Evolutionary conservation across 1,140 invertebrate genomes (phyloP), one percentile per base, ranked within the genome.

Genomic region (Orchesella cincta): DNA sequence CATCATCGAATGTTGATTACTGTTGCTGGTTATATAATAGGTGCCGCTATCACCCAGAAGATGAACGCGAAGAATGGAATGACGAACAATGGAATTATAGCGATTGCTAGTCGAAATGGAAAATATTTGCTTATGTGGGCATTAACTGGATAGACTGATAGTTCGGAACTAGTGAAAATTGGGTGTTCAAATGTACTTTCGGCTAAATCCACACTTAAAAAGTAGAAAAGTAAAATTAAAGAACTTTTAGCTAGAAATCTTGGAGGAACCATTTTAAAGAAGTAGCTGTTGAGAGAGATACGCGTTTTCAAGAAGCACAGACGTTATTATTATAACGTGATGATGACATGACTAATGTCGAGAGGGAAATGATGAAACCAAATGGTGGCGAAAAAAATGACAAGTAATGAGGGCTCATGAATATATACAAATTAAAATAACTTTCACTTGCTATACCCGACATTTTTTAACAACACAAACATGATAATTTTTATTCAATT

Each of bases 401-500:
- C n/a, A n/a, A n/a, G n/a, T n/a, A n/a, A n/a, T n/a, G n/a, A n/a
- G n/a, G n/a, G n/a, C n/a, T n/a, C n/a, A n/a, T n/a, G n/a, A n/a
- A n/a, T n/a, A n/a, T n/a, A n/a, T n/a, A n/a, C n/a, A n/a, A n/a
- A n/a, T 46, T 46, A 12, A 20, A 46, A 46, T 12, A 46, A 46
- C 54, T 57, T 57, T 57, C n/a, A 57, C 54, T 57, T 57, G 3
- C 54, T 18, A 26, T n/a, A 5, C 5, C 54, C n/a, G n/a, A 57
- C 54, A 57, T 5, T 8, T 46, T 46, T 46, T 8, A 46, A 57
- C 14, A 57, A 57, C 54, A n/a, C n/a, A 57, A 57, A 18, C 26
- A 57, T 57, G 54, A 26, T 57, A 57, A 57, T 57, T 57, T 46
- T 57, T 57, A 57, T 57, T n/a, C n/a, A n/a, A n/a, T 57, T 57